A percentile compares a stretch with the other conserved stretches of the same genome.
Evolutionary conservation across 2,888 invertebrate species (phyloP).

Genomic region (Brachyptera risi): DNA sequence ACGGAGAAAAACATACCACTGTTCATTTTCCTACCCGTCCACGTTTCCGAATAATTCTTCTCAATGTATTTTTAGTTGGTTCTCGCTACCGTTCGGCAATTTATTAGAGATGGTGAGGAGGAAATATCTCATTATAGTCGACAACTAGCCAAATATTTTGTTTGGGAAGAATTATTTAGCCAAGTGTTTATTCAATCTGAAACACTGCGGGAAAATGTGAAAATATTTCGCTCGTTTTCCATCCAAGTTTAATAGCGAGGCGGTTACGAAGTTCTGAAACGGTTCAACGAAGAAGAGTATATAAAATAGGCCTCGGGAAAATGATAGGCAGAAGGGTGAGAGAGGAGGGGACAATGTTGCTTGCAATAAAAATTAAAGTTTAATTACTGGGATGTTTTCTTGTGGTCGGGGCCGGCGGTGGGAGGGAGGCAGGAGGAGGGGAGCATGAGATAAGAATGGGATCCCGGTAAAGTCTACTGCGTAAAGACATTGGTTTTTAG

Average conservation of each 20-base stretch:
- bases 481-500: background rate
- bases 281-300: constrained; percentile 4
- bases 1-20: background rate
- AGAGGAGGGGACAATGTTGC: constrained; percentile 17
- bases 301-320: constrained; percentile 4
- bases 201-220: constrained; percentile 30
- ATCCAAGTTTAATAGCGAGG: constrained; percentile 22
- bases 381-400: constrained; percentile 24
- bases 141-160: constrained; percentile 31
- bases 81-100: constrained; percentile 5
- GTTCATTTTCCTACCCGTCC: constrained; percentile 18
- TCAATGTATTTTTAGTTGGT: constrained; percentile 27
- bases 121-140: constrained; percentile 29
- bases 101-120: constrained; percentile 21
- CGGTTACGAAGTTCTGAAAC: background rate
- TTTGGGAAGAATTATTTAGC: constrained; percentile 31
- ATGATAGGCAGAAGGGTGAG: constrained; percentile 8
- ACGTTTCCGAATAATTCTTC: constrained; percentile 25
- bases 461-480: too few relatives aligned
- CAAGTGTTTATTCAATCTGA: constrained; percentile 32
- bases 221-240: constrained; percentile 26
- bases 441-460: too few relatives aligned
- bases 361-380: constrained; percentile 29
- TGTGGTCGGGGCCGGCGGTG: constrained; percentile 8
- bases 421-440: background rate